These are phyloP conservation scores for Muntiacus muntjak DNA, from an alignment of 2,113 vertebrate genomes.

Conservation along the genomic window DNA sequence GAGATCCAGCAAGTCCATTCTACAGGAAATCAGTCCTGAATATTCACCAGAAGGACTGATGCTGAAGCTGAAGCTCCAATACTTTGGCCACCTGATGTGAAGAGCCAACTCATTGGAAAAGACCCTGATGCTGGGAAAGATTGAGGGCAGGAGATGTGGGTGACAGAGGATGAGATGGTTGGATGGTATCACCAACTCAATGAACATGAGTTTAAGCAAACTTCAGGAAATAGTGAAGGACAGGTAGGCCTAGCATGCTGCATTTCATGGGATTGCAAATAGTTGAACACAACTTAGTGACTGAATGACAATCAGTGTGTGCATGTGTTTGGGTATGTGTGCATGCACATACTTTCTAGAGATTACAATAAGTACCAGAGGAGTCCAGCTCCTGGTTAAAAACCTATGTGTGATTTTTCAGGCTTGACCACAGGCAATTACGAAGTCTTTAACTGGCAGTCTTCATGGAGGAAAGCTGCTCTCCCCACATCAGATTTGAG, in stretches of 20 bases:
- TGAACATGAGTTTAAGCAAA: background rate
- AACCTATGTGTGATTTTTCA: background rate
- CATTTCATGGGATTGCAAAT: background rate
- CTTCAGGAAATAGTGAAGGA: background rate
- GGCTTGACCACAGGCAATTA: background rate
- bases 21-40: background rate
- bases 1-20: background rate
- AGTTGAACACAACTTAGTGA: background rate
- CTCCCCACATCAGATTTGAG: background rate
- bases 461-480: background rate
- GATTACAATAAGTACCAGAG: background rate
- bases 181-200: background rate
- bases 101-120: background rate
- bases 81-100: background rate
- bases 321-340: no score
- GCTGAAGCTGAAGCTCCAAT: background rate
- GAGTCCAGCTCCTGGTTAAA: background rate
- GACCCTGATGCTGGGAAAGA: background rate
- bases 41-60: background rate
- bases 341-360: background rate
- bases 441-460: background rate
- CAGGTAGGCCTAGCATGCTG: background rate
- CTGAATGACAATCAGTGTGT: background rate
- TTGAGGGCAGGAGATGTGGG: background rate
- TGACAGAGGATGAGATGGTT: background rate